These are phyloP conservation scores for Colius striatus DNA, from an alignment of 2,113 vertebrate genomes.

Conservation along the genomic window DNA sequence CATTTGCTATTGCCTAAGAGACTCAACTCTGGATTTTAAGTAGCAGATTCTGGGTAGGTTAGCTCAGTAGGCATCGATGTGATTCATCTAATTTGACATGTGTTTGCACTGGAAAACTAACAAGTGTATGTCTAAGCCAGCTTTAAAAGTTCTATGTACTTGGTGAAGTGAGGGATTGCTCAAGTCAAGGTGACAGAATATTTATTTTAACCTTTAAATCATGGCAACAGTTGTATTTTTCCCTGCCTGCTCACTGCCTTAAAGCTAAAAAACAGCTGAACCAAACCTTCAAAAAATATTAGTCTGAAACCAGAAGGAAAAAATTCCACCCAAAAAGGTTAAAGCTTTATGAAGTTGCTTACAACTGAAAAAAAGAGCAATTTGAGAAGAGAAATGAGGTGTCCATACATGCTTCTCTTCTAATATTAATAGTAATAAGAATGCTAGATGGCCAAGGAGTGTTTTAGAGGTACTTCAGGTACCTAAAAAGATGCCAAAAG, in stretches of 20 bases:
- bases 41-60: background rate
- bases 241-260: background rate
- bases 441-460: background rate
- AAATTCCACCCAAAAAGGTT: background rate
- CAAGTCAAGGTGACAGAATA: constrained; percentile 15
- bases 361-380: background rate
- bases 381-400: background rate
- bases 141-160: background rate
- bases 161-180: background rate
- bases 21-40: background rate
- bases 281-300: background rate
- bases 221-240: background rate
- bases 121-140: background rate
- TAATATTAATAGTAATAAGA: background rate
- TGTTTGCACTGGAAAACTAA: constrained; percentile 24
- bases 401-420: background rate
- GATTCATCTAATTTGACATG: background rate
- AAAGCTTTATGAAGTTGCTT: background rate
- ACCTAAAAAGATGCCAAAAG: background rate
- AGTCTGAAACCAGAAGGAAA: background rate
- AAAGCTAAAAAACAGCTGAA: constrained; percentile 19
- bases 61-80: background rate
- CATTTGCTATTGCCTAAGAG: background rate
- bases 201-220: constrained; percentile 31
- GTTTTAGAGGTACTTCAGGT: background rate